A percentile compares a stretch with the other conserved stretches of the same genome.
These are phyloP conservation scores for Biston stratarius DNA, from an alignment of 2,888 invertebrate species.

Conservation along the genomic window DNA sequence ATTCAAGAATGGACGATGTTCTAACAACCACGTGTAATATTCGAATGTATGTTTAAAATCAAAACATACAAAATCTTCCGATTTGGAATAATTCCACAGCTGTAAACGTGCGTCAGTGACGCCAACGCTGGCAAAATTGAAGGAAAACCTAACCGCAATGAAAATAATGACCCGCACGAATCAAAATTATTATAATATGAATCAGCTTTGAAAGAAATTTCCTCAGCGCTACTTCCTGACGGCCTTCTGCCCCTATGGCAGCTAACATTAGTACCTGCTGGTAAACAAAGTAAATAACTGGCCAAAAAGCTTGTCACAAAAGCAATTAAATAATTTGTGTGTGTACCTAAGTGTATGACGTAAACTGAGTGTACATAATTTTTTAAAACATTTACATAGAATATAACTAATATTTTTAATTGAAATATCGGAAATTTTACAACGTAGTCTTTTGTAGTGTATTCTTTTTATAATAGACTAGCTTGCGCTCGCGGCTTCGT, in stretches of 20 bases:
- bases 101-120: slow-evolving; percentile 33
- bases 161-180: slow-evolving; percentile 41
- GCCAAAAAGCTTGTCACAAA: slow-evolving; percentile 37
- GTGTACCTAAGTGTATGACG: not conserved
- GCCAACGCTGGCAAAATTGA: slow-evolving; percentile 29
- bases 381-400: too few relatives aligned
- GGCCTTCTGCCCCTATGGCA: slow-evolving; percentile 52
- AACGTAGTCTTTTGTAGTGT: too few relatives aligned
- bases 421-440: too few relatives aligned
- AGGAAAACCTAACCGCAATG: slow-evolving; percentile 45
- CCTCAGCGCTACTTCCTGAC: slow-evolving; percentile 51
- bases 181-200: slow-evolving; percentile 47
- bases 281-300: slow-evolving; percentile 48
- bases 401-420: too few relatives aligned
- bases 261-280: not conserved
- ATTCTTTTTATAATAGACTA: too few relatives aligned
- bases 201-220: slow-evolving; percentile 54
- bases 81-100: slow-evolving; percentile 17
- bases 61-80: slow-evolving; percentile 15
- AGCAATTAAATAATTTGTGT: slow-evolving; percentile 10
- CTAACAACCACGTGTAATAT: not conserved
- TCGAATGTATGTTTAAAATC: too few relatives aligned
- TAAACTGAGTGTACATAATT: too few relatives aligned
- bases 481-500: too few relatives aligned
- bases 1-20: not conserved